Percentiles rank a stretch among this genome's conserved stretches.
Conservation (phyloP, 2,888 invertebrate genomes). For the Napeogenes sylphis region DNA sequence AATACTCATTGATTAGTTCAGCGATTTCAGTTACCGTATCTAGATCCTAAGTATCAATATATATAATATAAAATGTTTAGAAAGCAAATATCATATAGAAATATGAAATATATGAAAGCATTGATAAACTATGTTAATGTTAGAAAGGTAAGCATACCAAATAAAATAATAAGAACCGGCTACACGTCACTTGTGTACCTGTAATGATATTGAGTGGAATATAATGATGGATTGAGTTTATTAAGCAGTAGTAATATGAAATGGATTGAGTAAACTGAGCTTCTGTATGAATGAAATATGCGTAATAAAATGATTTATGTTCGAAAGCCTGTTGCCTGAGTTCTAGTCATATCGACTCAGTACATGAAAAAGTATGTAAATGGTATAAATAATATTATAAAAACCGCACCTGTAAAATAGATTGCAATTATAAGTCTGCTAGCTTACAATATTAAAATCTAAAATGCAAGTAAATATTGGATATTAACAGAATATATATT, state of each 20-base stretch:
- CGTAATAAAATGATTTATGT: not conserved
- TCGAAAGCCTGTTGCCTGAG: constrained; percentile 8
- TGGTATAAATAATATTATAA: no score
- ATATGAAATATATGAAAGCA: no score
- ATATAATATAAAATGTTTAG: no score
- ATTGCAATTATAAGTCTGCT: no score
- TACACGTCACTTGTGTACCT: constrained; percentile 67
- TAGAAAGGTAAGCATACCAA: constrained; percentile 32
- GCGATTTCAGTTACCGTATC: no score
- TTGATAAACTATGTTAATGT: constrained; percentile 4
- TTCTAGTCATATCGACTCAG: constrained; percentile 18
- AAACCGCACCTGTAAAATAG: no score
- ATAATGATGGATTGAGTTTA: constrained; percentile 7
- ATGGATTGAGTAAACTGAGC: not conserved
- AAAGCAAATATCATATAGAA: no score
- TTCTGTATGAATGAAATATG: not conserved
- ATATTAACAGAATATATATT: no score
- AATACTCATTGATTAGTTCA: no score
- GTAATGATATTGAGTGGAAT: constrained; percentile 38
- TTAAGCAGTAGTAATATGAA: not conserved
- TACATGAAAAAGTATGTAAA: not conserved
- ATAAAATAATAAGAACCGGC: constrained; percentile 33
- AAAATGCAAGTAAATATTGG: no score
- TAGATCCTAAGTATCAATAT: no score
- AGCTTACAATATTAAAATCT: no score